Conservation (phyloP, 2,113 vertebrate genomes). For the Chaenocephalus aceratus region DNA sequence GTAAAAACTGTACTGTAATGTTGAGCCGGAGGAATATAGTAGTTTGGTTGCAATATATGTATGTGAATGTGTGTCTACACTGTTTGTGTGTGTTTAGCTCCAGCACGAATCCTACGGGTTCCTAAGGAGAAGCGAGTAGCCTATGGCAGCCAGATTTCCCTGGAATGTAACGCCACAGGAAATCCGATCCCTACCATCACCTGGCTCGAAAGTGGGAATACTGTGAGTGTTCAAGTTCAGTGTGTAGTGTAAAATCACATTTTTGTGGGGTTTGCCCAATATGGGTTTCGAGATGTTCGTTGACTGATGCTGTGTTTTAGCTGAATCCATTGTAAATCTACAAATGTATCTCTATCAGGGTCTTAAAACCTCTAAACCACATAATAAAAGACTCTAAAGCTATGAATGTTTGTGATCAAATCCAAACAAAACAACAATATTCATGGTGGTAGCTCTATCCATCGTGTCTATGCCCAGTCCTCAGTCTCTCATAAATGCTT, state of each 20-base stretch:
- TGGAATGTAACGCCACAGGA: conserved; percentile 91
- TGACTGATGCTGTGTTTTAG: background rate
- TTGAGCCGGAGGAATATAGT: too few relatives aligned
- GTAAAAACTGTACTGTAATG: background rate
- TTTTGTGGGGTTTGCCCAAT: too few relatives aligned
- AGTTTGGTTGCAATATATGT: background rate
- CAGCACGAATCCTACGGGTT: conserved; percentile 93
- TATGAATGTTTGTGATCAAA: too few relatives aligned
- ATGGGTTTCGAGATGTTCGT: background rate
- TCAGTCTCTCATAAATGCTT: background rate
- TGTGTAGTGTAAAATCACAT: background rate
- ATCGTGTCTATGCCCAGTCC: background rate
- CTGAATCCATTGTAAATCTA: background rate
- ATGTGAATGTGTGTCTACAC: conserved; percentile 2
- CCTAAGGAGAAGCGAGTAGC: conserved; percentile 93
- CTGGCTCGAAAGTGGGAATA: conserved; percentile 97
- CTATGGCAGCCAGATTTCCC: conserved; percentile 90
- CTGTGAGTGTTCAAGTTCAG: conserved; percentile 85
- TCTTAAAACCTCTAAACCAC: background rate
- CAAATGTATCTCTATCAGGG: too few relatives aligned
- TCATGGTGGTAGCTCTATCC: background rate
- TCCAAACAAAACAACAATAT: too few relatives aligned
- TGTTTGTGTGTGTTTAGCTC: conserved; percentile 82
- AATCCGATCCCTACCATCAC: conserved; percentile 93
- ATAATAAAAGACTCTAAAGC: background rate